Conservation (phyloP, 2,113 vertebrate species). For the Podarcis muralis region DNA sequence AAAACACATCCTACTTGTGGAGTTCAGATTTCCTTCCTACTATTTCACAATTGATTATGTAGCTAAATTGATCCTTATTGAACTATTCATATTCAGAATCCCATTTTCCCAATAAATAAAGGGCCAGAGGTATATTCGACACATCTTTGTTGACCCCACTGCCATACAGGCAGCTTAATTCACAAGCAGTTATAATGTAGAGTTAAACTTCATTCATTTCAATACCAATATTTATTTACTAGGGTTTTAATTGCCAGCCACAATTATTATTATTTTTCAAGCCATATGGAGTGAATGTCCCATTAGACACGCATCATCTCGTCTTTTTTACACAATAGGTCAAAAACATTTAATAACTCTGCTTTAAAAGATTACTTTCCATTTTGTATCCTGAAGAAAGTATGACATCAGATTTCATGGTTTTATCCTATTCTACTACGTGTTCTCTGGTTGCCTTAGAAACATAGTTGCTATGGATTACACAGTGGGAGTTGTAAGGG, state of each 20-base stretch:
- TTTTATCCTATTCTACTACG: constrained; percentile 64
- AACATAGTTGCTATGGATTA: constrained; percentile 82
- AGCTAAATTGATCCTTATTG: not conserved
- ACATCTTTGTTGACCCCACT: not conserved
- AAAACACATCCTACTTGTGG: not conserved
- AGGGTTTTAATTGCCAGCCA: not conserved
- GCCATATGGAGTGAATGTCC: not conserved
- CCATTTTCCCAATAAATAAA: not conserved
- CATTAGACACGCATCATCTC: constrained; percentile 18
- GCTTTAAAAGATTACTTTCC: constrained; percentile 69
- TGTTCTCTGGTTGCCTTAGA: constrained; percentile 81
- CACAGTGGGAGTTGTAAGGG: constrained; percentile 76
- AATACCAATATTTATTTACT: not conserved
- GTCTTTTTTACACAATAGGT: constrained; percentile 57
- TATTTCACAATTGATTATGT: constrained; percentile 4
- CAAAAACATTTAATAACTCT: constrained; percentile 62
- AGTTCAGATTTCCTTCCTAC: not conserved
- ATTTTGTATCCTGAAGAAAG: constrained; percentile 72
- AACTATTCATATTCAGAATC: not conserved
- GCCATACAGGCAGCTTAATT: not conserved
- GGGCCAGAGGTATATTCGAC: not conserved
- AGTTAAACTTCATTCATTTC: not conserved
- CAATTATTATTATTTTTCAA: not conserved
- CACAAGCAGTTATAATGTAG: not conserved
- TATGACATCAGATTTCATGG: constrained; percentile 83